phyloP scores from a whole-genome alignment of 2,797 vertebrate genomes.

The Serranus cabrilla region DNA sequence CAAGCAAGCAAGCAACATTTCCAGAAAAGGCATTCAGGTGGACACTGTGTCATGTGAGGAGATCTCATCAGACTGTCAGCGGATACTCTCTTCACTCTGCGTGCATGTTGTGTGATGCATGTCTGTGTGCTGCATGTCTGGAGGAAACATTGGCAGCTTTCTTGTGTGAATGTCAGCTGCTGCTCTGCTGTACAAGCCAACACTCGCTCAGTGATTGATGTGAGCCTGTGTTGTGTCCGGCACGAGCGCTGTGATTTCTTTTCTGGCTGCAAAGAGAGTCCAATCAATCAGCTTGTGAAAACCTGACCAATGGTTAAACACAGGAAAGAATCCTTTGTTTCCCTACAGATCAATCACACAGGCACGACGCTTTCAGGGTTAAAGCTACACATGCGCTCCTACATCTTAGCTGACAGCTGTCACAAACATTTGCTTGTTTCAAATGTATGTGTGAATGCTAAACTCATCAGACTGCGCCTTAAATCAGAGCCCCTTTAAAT shows the following conservation, averaged over 20 bases:
- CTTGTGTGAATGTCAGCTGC: constrained; percentile 74
- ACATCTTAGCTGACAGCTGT: constrained; percentile 56
- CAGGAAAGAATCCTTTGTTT: constrained; percentile 73
- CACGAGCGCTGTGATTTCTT: constrained; percentile 65
- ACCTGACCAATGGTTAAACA: constrained; percentile 73
- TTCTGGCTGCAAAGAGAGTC: constrained; percentile 66
- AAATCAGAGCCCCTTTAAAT: constrained; percentile 1
- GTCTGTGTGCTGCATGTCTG: constrained; percentile 49
- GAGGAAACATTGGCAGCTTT: constrained; percentile 63
- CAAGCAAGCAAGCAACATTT: constrained; percentile 25
- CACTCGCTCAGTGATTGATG: constrained; percentile 79
- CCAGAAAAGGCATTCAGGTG: constrained; percentile 8
- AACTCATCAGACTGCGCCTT: constrained; percentile 24
- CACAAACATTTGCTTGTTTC: constrained; percentile 16
- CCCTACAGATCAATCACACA: constrained; percentile 71
- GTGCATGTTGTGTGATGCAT: constrained; percentile 44
- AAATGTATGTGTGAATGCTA: constrained; percentile 18
- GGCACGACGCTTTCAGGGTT: constrained; percentile 50
- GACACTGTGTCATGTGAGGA: constrained; percentile 51
- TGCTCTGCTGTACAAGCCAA: constrained; percentile 59
- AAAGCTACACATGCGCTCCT: constrained; percentile 36
- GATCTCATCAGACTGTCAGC: constrained; percentile 48
- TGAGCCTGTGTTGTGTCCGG: constrained; percentile 59
- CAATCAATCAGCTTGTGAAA: constrained; percentile 80
- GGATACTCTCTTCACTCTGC: constrained; percentile 35